Base-by-base conservation (phyloP, 1,140 invertebrate genomes). In the Trachymyrmex cornetzi region DNA sequence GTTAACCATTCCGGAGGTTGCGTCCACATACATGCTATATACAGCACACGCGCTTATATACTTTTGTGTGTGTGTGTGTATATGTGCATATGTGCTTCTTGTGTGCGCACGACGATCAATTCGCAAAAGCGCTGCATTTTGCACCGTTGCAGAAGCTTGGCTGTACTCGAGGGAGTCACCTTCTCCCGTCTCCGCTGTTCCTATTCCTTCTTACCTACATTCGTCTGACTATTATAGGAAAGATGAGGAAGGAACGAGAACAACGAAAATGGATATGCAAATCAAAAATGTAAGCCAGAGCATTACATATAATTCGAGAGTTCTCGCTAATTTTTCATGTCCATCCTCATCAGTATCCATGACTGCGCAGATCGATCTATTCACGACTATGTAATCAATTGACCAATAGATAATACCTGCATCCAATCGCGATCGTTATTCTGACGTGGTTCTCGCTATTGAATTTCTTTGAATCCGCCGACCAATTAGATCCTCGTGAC, bases 291-390 rank as follows among this genome's bases (percentile, higher is more conserved):
- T 44, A 19, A 27, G 34, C 19, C 30, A 22, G 6, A 55, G 24
- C 27, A 53, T 57, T 38, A 24, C 22, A 53, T n/a, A 24, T 30
- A 27, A 72, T 55, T 66, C 67, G 48, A 69, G 61, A 16, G 19
- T 61, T n/a, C 71, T 69, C 48, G 66, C 67, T 85, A 87, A 90
- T 90, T 77, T 87, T 87, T 85, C 72, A 67, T 57, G 72, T 34
- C 57, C 69, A 61, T 87, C 50, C 24, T 19, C 59, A n/a, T 57
- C 50, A 44, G 30, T 3, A 55, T 80, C 14, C 27, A 55, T 59
- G 48, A 71, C 22, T 57, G 19, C 19, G 38, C 69, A 27, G 24
- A 84, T 81, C 16, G 50, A 72, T 72, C 53, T 69, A 44, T 38
- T 72, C 16, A 30, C 30, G 16, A 72, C 50, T 22, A 22, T 71